Conservation (phyloP, 2,113 vertebrate species). For the Phalacrocorax aristotelis region DNA sequence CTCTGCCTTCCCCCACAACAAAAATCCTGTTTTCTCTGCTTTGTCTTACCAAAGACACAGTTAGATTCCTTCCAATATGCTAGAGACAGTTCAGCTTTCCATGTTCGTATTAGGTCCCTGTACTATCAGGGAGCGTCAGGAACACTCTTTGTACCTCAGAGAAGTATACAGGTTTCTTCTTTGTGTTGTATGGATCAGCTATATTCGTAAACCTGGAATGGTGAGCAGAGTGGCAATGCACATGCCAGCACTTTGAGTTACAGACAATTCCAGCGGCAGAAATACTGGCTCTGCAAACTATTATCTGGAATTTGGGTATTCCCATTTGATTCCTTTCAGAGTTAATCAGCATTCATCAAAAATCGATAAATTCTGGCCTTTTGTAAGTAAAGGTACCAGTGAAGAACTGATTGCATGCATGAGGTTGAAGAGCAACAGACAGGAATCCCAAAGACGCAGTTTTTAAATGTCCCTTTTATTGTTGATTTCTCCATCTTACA, state of each 20-base stretch:
- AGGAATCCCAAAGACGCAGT: background rate
- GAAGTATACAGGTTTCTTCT: background rate
- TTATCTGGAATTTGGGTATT: background rate
- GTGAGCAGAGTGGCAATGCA: background rate
- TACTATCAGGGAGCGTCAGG: background rate
- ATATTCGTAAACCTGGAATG: background rate
- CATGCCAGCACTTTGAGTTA: background rate
- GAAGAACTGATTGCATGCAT: background rate
- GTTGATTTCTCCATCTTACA: background rate
- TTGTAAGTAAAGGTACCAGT: background rate
- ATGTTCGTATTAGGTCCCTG: background rate
- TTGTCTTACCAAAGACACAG: background rate
- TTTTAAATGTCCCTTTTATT: background rate
- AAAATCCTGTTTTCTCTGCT: background rate
- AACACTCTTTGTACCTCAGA: background rate
- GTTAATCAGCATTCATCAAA: background rate
- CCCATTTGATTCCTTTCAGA: background rate
- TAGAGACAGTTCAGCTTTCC: background rate
- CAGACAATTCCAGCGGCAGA: background rate
- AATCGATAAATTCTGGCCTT: background rate
- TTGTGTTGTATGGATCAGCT: background rate
- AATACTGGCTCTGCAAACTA: background rate
- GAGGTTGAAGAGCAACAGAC: background rate
- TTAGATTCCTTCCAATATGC: background rate
- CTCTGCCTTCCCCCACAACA: background rate